Conservation (phyloP, 2,113 vertebrate species). For the Otocyon megalotis region DNA sequence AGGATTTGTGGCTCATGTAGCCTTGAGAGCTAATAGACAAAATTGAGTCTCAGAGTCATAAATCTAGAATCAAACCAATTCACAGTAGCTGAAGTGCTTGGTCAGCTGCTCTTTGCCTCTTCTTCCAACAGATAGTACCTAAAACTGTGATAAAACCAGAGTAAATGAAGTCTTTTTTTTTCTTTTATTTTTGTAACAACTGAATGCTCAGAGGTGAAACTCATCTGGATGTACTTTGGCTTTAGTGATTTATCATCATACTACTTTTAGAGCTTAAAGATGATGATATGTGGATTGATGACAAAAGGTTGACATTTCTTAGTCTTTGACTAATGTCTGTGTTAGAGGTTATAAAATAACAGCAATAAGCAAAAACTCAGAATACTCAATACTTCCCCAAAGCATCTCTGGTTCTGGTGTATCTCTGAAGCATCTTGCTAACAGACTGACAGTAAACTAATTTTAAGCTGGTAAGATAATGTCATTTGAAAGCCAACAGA, state of each 20-base stretch:
- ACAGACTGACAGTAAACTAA: constrained; percentile 42
- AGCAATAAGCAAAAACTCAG: neutral
- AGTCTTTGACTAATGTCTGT: constrained; percentile 50
- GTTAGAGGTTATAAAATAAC: neutral
- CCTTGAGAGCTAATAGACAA: neutral
- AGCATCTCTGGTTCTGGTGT: neutral
- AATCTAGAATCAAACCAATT: neutral
- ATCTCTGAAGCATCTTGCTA: neutral
- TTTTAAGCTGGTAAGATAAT: neutral
- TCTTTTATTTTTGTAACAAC: neutral
- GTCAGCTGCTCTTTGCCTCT: neutral
- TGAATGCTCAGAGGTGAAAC: neutral
- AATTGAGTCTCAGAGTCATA: neutral
- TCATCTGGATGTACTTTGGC: neutral
- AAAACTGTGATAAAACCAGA: neutral
- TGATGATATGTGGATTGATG: neutral
- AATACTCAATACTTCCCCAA: neutral
- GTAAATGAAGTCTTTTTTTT: neutral
- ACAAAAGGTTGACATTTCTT: neutral
- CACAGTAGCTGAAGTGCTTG: neutral
- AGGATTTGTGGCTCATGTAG: neutral
- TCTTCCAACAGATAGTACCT: neutral
- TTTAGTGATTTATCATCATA: constrained; percentile 15
- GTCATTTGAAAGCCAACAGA: constrained; percentile 43
- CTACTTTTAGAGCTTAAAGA: constrained; percentile 30